Evolutionary conservation across 2,113 vertebrate genomes (phyloP), one percentile per base, ranked within the genome.

Genomic region (Perca flavescens): DNA sequence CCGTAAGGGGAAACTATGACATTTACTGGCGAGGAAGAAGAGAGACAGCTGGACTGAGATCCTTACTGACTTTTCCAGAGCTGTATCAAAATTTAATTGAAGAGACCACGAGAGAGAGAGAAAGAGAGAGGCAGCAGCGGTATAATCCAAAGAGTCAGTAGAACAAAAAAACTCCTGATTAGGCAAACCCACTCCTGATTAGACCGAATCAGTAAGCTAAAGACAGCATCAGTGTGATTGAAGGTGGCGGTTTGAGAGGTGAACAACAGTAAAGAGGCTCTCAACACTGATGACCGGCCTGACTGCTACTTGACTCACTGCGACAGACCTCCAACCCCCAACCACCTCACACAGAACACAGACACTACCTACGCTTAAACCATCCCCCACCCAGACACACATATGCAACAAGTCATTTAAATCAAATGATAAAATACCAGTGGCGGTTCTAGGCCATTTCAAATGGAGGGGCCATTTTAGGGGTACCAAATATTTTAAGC

Each of bases 141-240:
- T 36, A 49, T 10, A 57, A 58, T 13, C 4, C 25, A 63, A 77
- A 65, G 36, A 70, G 50, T 74, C 36, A 21, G 56, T 9, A 49
- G n/a, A 73, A 13, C 0, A 46, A 56, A 66, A 54, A 13, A 43
- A 40, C 67, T 40, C 53, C 72, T 83, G 83, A 88, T 86, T 86
- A 81, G 56, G 11, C 77, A 83, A 77, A 83, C 82, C 66, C 75
- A 74, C 80, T 83, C 67, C 84, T 89, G 85, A 90, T 92, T 89
- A 92, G 79, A 67, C 64, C 2, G 72, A 91, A 90, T 90, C 86
- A 89, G 89, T 52, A 74, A 84, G 88, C 77, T 73, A 40, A 83
- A 82, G 88, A 74, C 71, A 47, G 83, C 84, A 71, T 82, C 88
- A 74, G 88, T 25, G 83, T 87, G 91, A 93, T 90, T 92, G 80